Base-by-base conservation (phyloP, 1,140 invertebrate species). In the Procambarus clarkii region DNA sequence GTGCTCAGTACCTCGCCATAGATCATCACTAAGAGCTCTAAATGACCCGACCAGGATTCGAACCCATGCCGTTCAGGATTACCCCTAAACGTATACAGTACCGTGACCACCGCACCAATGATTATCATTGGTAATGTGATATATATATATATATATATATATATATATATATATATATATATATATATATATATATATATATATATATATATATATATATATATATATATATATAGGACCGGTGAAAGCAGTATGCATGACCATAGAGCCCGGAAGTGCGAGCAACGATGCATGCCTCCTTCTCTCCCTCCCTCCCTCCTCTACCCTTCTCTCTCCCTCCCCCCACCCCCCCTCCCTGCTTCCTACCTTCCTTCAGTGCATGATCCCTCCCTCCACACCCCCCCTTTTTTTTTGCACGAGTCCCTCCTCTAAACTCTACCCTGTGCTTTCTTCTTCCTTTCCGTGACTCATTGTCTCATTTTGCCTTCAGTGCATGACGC, bases 391-490 rank as follows among this genome's bases (percentile, higher is more conserved):
- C 50, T 2, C 50, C 11, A 0, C 11, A 0, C 50, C 0, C 2
- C 50, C 50, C 11, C 50, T 54, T 11, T 54, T 11, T 54, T 13
- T 54, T 34, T 34, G 34, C 34, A 34, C 34, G 34, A 34, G 34
- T 82, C 58, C 54, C 50, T 82, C 50, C 50, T 58, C 81, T 83
- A 50, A 60, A 50, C 60, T 54, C 60, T 54, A 60, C 81, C 60
- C 81, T 83, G n/a, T 83, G n/a, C 60, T 54, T 83, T 50, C 60
- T 50, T 83, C 80, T 83, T 50, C 60, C 80, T 83, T 50, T 83
- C 80, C 60, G 50, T 60, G 8, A 60, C 50, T 11, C 11, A 5
- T 54, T 11, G 5, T 11, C 13, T 13, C 13, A 13, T 13, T 13
- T 54, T 54, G 8, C 50, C 50, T 54, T 54, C 4, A 54, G 50